Percentiles rank a stretch among this genome's conserved stretches.
Conservation (phyloP, 2,113 vertebrate genomes). For the Campylomormyrus tamandua region DNA sequence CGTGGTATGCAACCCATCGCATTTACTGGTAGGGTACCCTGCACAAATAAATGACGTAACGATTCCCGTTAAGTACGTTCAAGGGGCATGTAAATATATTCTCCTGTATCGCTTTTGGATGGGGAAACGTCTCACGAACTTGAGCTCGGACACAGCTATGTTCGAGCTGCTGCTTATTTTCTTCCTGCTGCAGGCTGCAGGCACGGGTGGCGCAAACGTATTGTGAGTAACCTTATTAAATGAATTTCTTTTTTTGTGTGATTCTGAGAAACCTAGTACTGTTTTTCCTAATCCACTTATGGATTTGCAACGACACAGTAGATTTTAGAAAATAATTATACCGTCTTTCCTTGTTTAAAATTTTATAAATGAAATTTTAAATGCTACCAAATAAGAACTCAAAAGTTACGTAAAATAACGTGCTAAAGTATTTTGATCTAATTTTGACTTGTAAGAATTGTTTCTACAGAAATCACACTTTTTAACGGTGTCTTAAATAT, state of each 20-base stretch:
- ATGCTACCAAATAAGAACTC: background rate
- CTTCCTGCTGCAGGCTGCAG: conserved; percentile 21
- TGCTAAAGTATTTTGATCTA: background rate
- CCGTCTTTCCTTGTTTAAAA: background rate
- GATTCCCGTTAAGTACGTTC: background rate
- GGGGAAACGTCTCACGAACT: conserved; percentile 18
- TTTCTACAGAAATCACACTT: background rate
- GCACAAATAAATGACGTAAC: background rate
- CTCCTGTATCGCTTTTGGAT: background rate
- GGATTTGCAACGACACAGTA: background rate
- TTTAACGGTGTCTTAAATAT: background rate
- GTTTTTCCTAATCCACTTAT: background rate
- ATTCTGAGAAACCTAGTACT: background rate
- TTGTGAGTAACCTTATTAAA: background rate
- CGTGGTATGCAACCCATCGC: background rate
- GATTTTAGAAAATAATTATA: background rate
- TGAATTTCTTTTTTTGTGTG: background rate
- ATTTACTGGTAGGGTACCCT: background rate
- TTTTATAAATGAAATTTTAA: background rate
- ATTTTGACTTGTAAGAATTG: background rate
- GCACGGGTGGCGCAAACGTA: background rate
- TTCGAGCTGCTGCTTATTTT: conserved; percentile 17
- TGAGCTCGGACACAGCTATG: conserved; percentile 30
- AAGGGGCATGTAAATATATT: background rate
- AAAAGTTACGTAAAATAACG: background rate